phyloP scores from a whole-genome alignment of 2,888 invertebrate species.

The Lasioglossum leucozonium region DNA sequence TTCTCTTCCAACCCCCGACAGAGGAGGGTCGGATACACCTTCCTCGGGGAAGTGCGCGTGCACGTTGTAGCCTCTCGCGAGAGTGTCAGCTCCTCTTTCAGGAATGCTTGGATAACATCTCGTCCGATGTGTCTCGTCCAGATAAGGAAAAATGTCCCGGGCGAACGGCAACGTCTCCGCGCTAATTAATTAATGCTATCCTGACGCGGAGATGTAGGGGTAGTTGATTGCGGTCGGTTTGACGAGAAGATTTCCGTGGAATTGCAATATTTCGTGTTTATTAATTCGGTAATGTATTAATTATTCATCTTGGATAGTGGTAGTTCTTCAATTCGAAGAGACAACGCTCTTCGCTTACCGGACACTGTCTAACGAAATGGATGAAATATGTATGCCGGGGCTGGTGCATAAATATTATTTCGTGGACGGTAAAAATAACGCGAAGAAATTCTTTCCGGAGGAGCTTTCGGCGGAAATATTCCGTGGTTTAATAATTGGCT shows the following conservation, averaged over 20 bases:
- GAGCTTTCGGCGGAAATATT: not conserved
- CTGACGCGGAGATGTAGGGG: not conserved
- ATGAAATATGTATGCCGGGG: not conserved
- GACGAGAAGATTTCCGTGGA: not conserved
- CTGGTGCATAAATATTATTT: not conserved
- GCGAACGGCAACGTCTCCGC: not conserved
- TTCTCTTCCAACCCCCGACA: constrained; percentile 4
- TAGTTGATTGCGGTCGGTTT: not conserved
- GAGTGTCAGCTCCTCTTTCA: constrained; percentile 29
- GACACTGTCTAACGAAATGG: not conserved
- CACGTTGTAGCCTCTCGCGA: constrained; percentile 27
- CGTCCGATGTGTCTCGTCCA: not conserved
- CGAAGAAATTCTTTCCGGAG: not conserved
- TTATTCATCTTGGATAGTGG: not conserved
- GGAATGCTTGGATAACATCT: constrained; percentile 16
- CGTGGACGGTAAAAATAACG: not conserved
- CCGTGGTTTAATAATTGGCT: not conserved
- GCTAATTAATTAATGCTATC: constrained; percentile 10
- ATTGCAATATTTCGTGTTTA: not conserved
- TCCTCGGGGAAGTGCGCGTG: constrained; percentile 30
- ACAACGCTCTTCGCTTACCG: not conserved
- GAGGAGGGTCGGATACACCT: constrained; percentile 7
- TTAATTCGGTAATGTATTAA: not conserved
- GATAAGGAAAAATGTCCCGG: not conserved
- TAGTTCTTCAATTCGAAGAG: too few species aligned